phyloP scores from a whole-genome alignment of 2,888 invertebrate species.

The Craniophora ligustri region DNA sequence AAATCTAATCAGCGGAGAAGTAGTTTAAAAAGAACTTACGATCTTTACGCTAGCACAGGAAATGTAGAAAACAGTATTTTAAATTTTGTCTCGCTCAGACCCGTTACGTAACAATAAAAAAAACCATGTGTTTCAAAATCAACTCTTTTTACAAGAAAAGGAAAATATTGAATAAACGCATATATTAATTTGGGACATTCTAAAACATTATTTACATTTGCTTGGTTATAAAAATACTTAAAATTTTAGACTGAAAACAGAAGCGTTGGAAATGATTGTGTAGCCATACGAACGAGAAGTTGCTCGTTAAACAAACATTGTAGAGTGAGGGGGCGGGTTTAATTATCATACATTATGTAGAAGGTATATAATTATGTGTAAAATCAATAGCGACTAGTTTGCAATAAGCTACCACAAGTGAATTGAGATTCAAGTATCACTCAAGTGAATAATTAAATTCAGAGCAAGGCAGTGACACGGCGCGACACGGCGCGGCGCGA shows the following conservation, averaged over 20 bases:
- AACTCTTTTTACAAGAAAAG: no score
- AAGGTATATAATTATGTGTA: not conserved
- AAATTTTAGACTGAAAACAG: not conserved
- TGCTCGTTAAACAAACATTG: conserved; percentile 9
- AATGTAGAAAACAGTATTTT: conserved; percentile 30
- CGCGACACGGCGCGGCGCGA: not conserved
- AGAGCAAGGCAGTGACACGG: no score
- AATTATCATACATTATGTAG: conserved; percentile 29
- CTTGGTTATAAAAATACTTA: no score
- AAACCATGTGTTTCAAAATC: no score
- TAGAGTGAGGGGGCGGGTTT: conserved; percentile 10
- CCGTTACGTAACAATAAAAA: not conserved
- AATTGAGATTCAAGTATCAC: conserved; percentile 27
- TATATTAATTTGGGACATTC: no score
- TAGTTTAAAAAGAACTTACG: conserved; percentile 48
- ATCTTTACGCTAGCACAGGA: conserved; percentile 32
- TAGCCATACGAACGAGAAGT: not conserved
- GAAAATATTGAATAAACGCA: no score
- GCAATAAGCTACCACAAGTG: conserved; percentile 18
- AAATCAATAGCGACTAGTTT: conserved; percentile 14
- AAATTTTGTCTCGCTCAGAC: conserved; percentile 5
- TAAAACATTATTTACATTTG: no score
- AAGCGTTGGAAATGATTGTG: conserved; percentile 9
- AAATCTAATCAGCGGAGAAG: conserved; percentile 56
- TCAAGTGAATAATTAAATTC: conserved; percentile 48